Conservation (phyloP, 1,140 invertebrate genomes). For the Meloidogyne floridensis region DNA sequence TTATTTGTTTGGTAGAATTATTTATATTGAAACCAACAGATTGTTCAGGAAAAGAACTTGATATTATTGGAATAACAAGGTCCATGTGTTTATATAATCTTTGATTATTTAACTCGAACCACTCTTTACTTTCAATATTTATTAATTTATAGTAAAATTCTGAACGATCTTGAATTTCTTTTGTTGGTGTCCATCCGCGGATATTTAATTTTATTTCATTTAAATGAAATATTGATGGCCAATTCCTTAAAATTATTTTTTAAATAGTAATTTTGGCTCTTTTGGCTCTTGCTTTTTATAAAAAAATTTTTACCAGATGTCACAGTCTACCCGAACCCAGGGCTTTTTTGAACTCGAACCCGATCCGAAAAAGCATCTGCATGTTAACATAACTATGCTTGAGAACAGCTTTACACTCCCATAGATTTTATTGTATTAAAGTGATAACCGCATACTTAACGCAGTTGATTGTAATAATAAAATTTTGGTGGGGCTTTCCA, state of each 20-base stretch:
- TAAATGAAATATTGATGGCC: background rate
- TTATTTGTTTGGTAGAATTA: constrained; percentile 1
- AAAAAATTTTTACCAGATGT: too few relatives aligned
- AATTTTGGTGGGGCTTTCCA: too few relatives aligned
- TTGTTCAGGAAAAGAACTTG: background rate
- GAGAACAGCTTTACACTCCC: too few relatives aligned
- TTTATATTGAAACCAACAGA: constrained; percentile 2
- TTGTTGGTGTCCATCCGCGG: background rate
- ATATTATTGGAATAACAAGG: background rate
- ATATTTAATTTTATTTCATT: background rate
- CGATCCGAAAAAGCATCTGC: too few relatives aligned
- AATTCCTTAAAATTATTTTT: background rate
- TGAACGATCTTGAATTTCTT: background rate
- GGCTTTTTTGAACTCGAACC: too few relatives aligned
- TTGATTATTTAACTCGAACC: background rate
- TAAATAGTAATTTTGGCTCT: too few relatives aligned
- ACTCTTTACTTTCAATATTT: background rate
- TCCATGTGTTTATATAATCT: background rate
- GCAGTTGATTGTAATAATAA: too few relatives aligned
- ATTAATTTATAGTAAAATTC: background rate
- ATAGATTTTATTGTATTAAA: too few relatives aligned
- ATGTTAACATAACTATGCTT: too few relatives aligned
- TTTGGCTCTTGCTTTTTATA: too few relatives aligned
- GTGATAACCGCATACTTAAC: too few relatives aligned
- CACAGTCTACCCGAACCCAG: too few relatives aligned